A percentile compares a stretch with the other conserved stretches of the same genome.
Conservation (phyloP, 2,113 vertebrate species). For the Callipepla squamata region DNA sequence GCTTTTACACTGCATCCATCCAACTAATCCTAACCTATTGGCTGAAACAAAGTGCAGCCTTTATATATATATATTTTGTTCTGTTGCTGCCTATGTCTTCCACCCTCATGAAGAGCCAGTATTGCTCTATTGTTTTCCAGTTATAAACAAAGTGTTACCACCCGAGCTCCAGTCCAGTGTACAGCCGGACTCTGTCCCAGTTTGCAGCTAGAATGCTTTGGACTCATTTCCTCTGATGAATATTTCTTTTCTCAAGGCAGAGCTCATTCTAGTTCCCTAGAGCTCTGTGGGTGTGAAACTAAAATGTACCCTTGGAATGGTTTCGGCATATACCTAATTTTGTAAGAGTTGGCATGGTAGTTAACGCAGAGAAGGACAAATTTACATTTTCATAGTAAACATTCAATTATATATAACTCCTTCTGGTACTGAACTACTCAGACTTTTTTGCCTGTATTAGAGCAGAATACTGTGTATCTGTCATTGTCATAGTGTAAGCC, state of each 20-base stretch:
- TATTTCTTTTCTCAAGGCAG: neutral
- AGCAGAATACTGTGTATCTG: neutral
- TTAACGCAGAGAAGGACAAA: neutral
- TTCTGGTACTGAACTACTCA: neutral
- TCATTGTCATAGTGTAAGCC: neutral
- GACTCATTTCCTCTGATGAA: neutral
- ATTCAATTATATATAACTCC: neutral
- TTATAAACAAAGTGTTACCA: neutral
- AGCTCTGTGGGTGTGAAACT: neutral
- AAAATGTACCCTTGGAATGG: neutral
- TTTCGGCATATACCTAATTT: neutral
- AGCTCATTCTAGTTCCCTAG: neutral
- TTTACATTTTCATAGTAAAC: neutral
- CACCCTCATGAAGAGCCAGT: neutral
- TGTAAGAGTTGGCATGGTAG: neutral
- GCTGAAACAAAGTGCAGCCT: neutral
- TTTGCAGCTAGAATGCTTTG: neutral
- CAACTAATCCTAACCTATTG: neutral
- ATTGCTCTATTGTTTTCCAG: neutral
- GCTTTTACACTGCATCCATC: neutral
- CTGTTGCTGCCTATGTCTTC: neutral
- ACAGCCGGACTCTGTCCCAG: neutral
- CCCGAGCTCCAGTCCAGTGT: neutral
- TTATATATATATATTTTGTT: neutral
- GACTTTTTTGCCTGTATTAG: neutral